A percentile compares a stretch with the other conserved stretches of the same genome.
Evolutionary conservation across 2,888 invertebrate genomes (phyloP).

Genomic region (Phaonia tiefii): DNA sequence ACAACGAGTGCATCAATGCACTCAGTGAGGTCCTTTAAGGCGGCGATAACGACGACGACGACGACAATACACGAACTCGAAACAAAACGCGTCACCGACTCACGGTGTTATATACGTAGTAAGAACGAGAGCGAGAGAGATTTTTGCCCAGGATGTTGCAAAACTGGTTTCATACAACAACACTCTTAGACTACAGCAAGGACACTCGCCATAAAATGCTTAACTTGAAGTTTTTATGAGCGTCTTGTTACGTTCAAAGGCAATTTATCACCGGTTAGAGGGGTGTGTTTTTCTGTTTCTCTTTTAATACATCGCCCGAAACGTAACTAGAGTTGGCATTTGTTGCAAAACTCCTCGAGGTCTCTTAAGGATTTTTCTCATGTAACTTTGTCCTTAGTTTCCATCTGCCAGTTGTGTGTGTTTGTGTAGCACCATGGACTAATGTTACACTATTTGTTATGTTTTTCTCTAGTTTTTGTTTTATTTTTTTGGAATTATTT

Average conservation of each 20-base stretch:
- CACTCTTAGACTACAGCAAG: constrained; percentile 44
- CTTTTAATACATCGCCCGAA: neutral
- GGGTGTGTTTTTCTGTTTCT: too few relatives aligned
- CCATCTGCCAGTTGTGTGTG: constrained; percentile 9
- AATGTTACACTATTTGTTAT: constrained; percentile 62
- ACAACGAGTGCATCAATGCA: constrained; percentile 39
- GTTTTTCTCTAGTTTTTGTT: neutral
- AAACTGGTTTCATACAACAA: too few relatives aligned
- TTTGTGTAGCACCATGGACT: constrained; percentile 21
- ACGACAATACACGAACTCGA: too few relatives aligned
- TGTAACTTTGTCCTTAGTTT: constrained; percentile 13
- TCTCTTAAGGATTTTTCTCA: constrained; percentile 34
- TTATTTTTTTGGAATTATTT: constrained; percentile 57
- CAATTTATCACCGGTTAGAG: constrained; percentile 73
- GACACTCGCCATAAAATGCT: constrained; percentile 67
- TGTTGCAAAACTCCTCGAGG: neutral
- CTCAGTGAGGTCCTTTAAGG: constrained; percentile 36
- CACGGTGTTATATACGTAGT: too few relatives aligned
- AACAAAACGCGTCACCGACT: too few relatives aligned
- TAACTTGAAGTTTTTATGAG: constrained; percentile 71
- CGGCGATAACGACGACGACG: too few relatives aligned
- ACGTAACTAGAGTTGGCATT: constrained; percentile 34
- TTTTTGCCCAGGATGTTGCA: neutral
- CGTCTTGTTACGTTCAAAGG: constrained; percentile 70
- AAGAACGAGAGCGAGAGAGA: too few relatives aligned